Percentiles rank a stretch among this genome's conserved stretches.
phyloP scores from a whole-genome alignment of 1,140 invertebrate species.

The Polyergus mexicanus region DNA sequence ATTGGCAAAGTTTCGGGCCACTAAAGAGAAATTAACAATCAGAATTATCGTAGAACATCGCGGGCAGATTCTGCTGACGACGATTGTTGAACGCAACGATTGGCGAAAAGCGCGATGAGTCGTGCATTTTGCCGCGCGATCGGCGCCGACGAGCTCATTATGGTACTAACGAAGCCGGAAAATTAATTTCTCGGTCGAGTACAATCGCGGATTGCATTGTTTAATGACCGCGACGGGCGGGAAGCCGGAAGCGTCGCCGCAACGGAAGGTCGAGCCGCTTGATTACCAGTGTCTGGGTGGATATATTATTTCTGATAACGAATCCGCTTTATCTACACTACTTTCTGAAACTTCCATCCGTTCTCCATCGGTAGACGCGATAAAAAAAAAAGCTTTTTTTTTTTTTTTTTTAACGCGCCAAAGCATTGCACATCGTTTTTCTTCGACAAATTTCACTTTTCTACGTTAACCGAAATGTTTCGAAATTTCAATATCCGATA shows the following conservation, averaged over 20 bases:
- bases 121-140: slow-evolving; percentile 58
- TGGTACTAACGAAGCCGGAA: slow-evolving; percentile 73
- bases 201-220: slow-evolving; percentile 75
- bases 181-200: slow-evolving; percentile 74
- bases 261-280: slow-evolving; percentile 69
- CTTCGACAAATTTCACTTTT: slow-evolving; percentile 16
- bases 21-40: slow-evolving; percentile 24
- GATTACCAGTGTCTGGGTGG: slow-evolving; percentile 61
- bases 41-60: background rate
- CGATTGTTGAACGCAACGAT: slow-evolving; percentile 16
- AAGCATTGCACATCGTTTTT: background rate
- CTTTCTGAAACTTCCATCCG: slow-evolving; percentile 20
- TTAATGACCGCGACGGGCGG: slow-evolving; percentile 68
- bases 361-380: background rate
- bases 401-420: background rate
- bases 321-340: slow-evolving; percentile 55
- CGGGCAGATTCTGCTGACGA: slow-evolving; percentile 38
- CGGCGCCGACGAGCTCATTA: slow-evolving; percentile 73
- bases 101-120: slow-evolving; percentile 54
- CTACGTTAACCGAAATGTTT: background rate
- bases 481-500: background rate
- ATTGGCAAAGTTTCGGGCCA: background rate
- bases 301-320: slow-evolving; percentile 70
- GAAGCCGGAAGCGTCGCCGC: slow-evolving; percentile 62
- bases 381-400: background rate